These are phyloP conservation scores for Heterodera schachtii DNA, from an alignment of 1,140 invertebrate genomes.

Conservation along the genomic window DNA sequence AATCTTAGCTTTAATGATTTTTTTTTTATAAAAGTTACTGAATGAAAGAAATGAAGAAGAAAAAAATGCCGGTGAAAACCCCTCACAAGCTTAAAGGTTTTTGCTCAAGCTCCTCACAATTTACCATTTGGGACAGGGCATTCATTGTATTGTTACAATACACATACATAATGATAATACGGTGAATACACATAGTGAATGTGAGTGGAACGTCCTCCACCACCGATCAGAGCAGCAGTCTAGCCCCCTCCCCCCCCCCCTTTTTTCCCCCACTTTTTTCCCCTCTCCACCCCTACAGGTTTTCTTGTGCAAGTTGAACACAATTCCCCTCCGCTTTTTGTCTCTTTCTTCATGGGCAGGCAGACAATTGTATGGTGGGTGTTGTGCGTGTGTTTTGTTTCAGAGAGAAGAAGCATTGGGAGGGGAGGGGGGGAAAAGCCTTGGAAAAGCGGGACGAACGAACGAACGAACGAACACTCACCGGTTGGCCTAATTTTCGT, in stretches of 20 bases:
- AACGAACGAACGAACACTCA: background rate
- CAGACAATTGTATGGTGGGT: background rate
- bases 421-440: too few relatives aligned
- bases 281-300: background rate
- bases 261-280: background rate
- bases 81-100: too few relatives aligned
- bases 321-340: background rate
- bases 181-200: background rate
- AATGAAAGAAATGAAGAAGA: too few relatives aligned
- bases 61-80: too few relatives aligned
- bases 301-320: background rate
- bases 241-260: background rate
- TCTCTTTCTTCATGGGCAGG: background rate
- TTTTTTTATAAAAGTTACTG: too few relatives aligned
- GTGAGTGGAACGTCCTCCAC: background rate
- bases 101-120: too few relatives aligned
- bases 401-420: too few relatives aligned
- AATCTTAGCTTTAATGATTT: too few relatives aligned
- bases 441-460: background rate
- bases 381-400: background rate
- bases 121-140: too few relatives aligned
- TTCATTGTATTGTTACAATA: too few relatives aligned
- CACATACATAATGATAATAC: background rate
- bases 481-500: background rate
- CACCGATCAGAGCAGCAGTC: background rate